A percentile compares a stretch with the other conserved stretches of the same genome.
phyloP scores from a whole-genome alignment of 37 sponge, comb jelly and placozoan species.

The Halichondria panicea region DNA sequence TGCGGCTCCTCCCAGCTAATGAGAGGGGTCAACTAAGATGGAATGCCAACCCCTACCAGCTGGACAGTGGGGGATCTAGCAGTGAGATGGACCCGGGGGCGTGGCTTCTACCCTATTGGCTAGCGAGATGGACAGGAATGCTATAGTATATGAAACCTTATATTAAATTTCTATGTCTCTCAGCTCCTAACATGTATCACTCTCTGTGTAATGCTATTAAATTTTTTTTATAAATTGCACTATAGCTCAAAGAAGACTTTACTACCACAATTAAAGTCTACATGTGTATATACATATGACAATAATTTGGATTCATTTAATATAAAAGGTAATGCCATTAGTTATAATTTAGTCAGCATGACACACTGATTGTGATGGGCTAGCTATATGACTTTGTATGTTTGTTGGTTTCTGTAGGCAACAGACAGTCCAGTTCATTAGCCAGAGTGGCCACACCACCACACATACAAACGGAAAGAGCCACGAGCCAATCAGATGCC shows the following conservation, averaged over 20 bases:
- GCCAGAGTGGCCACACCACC: conserved; percentile 72
- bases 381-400: too few relatives aligned
- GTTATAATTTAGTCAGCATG: too few relatives aligned
- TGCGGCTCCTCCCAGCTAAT: conserved; percentile 67
- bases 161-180: not conserved
- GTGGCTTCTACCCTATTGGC: conserved; percentile 84
- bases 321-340: too few relatives aligned
- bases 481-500: conserved; percentile 40
- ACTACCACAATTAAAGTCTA: too few relatives aligned
- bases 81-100: conserved; percentile 82
- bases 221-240: too few relatives aligned
- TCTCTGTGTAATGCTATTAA: too few relatives aligned
- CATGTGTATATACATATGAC: too few relatives aligned
- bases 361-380: too few relatives aligned
- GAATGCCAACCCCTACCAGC: conserved; percentile 72
- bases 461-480: conserved; percentile 23
- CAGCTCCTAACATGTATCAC: too few relatives aligned
- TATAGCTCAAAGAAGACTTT: too few relatives aligned
- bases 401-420: too few relatives aligned
- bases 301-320: too few relatives aligned
- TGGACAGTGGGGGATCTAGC: conserved; percentile 54
- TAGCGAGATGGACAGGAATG: conserved; percentile 69
- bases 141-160: conserved; percentile 22
- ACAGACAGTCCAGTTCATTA: conserved; percentile 43
- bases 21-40: conserved; percentile 78